Base-by-base conservation (phyloP, 2,888 invertebrate species). In the Drosophila subquinaria region DNA sequence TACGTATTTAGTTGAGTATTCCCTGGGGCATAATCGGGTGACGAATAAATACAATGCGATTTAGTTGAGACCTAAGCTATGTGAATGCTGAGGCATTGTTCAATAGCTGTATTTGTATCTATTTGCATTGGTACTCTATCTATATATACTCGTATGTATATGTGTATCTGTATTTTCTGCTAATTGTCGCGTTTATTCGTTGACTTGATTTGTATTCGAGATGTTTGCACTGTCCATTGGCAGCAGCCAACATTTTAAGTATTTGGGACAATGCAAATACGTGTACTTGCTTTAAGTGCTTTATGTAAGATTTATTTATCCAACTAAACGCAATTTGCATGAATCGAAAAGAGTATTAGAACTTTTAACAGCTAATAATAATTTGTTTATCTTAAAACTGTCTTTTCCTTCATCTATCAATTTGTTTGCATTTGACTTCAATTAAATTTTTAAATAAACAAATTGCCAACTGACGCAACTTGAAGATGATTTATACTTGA, bases 221-320 rank as follows among this genome's bases (percentile, higher is more conserved):
- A 55, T 76, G 63, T 76, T 73, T 74, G 59, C 71, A 17, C 20
- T 67, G 55, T 35, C 67, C 71, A 72, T 75, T 86, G 71, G 64
- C 68, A 63, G 60, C 50, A 23, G 63, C 53, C 47, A 75, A 48
- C 40, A 52, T 47, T 67, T 67, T 42, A 62, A 67, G 78, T 73
- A 82, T 84, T 84, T 81, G 78, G 88, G 75, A 64, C 88, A 78
- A 35, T 53, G 63, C 61, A 74, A 64, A 69, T 55, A 75, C 51
- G 17, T 35, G 23, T 60, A 53, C 66, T 55, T 68, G 66, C 59
- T 43, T 62, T 67, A 59, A 64, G 56, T 48, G 55, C 6, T 68
- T 87, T 73, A 87, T 74, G 71, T 77, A 83, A 86, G 66, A 56
- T 20, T 20, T 55, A 15, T 60, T 50, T 50, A 50, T 52, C 45